phyloP scores from a whole-genome alignment of 2,888 invertebrate genomes.

The Xanthorhoe spadicearia region DNA sequence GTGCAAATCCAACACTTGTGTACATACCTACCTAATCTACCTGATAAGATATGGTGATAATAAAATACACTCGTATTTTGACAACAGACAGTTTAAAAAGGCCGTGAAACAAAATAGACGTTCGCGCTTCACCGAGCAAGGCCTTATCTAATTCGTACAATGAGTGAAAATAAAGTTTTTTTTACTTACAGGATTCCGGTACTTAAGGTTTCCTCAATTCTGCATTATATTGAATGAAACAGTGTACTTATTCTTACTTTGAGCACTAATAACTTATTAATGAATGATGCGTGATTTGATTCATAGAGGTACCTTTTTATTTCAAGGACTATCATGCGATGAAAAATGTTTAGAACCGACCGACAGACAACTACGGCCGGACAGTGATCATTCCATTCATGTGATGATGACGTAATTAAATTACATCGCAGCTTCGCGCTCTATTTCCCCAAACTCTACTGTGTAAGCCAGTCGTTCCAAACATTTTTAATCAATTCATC shows the following conservation, averaged over 20 bases:
- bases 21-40: conserved; percentile 70
- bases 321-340: conserved; percentile 5
- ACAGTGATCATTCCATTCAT: neutral
- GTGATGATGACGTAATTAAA: neutral
- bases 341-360: conserved; percentile 1
- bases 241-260: conserved; percentile 1
- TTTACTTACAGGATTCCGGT: conserved; percentile 20
- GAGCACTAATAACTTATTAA: neutral
- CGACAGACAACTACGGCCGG: neutral
- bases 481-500: too few species aligned
- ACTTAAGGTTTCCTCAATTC: conserved; percentile 7
- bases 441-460: too few species aligned
- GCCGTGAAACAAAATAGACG: conserved; percentile 31
- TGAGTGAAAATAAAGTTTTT: conserved; percentile 27
- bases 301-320: conserved; percentile 1
- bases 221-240: conserved; percentile 17
- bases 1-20: conserved; percentile 75
- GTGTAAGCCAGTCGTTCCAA: too few species aligned
- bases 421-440: too few species aligned
- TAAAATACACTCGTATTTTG: conserved; percentile 47
- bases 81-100: conserved; percentile 24
- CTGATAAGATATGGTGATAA: conserved; percentile 73
- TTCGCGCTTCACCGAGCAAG: conserved; percentile 44
- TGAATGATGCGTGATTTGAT: conserved; percentile 8
- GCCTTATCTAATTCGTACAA: conserved; percentile 41